Conservation (phyloP, 2,113 vertebrate genomes). For the Pycnonotus jocosus region DNA sequence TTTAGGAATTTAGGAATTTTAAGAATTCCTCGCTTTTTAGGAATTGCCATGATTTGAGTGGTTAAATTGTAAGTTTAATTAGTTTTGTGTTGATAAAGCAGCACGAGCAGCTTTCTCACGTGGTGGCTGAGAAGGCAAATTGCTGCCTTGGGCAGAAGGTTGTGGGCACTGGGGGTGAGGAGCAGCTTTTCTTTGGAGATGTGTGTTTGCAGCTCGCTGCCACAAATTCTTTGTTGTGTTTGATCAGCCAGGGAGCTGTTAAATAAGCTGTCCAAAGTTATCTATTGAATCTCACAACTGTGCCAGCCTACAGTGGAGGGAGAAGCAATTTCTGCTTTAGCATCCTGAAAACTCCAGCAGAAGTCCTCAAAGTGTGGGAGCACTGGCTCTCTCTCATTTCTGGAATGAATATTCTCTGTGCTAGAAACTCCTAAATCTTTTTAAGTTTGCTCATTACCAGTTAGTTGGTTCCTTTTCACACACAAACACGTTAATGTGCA, state of each 20-base stretch:
- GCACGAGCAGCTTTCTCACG: fast-evolving
- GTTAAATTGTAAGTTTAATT: not conserved
- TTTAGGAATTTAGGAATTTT: no score
- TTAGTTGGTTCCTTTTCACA: not conserved
- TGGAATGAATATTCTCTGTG: fast-evolving
- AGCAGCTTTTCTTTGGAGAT: not conserved
- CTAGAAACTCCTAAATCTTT: not conserved
- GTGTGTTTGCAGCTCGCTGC: not conserved
- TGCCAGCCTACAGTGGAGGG: fast-evolving
- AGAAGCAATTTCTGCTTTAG: not conserved
- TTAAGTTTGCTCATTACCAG: not conserved
- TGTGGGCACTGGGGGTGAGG: not conserved
- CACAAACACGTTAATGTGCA: fast-evolving
- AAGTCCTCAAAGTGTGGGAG: not conserved
- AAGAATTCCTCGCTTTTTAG: not conserved
- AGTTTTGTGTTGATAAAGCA: not conserved
- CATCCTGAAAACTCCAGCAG: not conserved
- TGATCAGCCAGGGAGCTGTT: not conserved
- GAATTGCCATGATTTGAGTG: not conserved
- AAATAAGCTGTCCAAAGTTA: not conserved
- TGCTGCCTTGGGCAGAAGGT: not conserved
- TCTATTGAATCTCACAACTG: not conserved
- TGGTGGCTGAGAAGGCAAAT: not conserved
- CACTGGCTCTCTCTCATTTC: not conserved
- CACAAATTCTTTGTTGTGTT: not conserved